These are phyloP conservation scores for Aphodius granarius DNA, from an alignment of 2,888 invertebrate genomes.

Conservation along the genomic window DNA sequence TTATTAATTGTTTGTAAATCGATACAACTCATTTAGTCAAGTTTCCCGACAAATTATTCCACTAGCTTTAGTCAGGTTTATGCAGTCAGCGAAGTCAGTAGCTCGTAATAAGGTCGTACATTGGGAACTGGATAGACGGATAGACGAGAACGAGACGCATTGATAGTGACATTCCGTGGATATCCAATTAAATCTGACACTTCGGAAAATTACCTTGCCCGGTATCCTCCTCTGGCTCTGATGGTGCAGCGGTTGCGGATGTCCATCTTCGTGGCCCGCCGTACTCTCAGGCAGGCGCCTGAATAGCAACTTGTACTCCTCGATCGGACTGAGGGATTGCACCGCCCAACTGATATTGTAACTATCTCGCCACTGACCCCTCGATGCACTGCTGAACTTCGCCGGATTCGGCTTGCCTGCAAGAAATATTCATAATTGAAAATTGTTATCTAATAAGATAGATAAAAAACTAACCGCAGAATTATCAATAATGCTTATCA, in stretches of 20 bases:
- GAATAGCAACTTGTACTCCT: slow-evolving; percentile 68
- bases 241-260: slow-evolving; percentile 54
- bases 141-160: background rate
- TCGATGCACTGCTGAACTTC: slow-evolving; percentile 64
- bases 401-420: slow-evolving; percentile 67
- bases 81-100: background rate
- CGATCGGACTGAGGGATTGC: slow-evolving; percentile 67
- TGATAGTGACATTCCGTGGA: background rate
- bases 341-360: slow-evolving; percentile 72
- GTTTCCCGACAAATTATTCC: background rate
- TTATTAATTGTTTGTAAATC: too few species aligned
- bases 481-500: too few species aligned
- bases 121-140: too few species aligned
- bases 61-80: background rate
- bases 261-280: slow-evolving; percentile 46
- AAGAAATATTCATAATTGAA: slow-evolving; percentile 26
- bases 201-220: slow-evolving; percentile 42
- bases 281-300: slow-evolving; percentile 60
- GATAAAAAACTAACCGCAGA: too few species aligned
- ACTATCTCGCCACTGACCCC: slow-evolving; percentile 62
- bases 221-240: slow-evolving; percentile 52
- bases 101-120: too few species aligned
- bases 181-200: background rate
- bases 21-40: too few species aligned
- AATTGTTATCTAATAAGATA: too few species aligned